Conservation (phyloP, 2,113 vertebrate species). For the Phylloscopus whistleri region DNA sequence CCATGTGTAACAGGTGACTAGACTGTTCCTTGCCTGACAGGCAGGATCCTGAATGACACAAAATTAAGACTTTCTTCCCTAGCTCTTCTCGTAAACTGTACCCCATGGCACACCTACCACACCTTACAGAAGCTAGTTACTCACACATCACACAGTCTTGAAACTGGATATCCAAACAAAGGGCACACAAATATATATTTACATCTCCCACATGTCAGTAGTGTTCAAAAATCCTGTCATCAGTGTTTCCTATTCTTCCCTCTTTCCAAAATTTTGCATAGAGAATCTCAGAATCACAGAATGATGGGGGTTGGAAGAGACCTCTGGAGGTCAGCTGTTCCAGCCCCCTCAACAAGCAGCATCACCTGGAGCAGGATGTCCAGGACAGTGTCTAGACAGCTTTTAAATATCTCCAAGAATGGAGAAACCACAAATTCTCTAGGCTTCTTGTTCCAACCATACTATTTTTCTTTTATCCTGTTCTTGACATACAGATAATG, state of each 20-base stretch:
- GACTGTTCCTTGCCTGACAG: background rate
- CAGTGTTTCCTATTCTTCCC: background rate
- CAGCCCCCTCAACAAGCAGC: accelerated
- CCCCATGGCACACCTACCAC: background rate
- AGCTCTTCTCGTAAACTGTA: background rate
- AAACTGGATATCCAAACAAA: background rate
- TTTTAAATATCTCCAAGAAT: background rate
- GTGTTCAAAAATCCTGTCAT: background rate
- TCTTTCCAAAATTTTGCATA: background rate
- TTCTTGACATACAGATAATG: background rate
- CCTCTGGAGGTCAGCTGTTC: background rate
- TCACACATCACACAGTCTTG: background rate
- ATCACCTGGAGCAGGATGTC: background rate
- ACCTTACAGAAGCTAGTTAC: background rate
- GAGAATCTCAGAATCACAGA: background rate
- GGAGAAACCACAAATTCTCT: background rate
- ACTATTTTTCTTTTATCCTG: background rate
- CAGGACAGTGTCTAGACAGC: background rate
- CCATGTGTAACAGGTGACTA: background rate
- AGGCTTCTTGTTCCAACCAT: background rate
- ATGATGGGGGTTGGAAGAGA: background rate
- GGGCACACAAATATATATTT: background rate
- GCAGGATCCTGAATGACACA: background rate
- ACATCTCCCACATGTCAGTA: background rate
- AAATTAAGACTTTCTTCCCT: background rate